These are phyloP conservation scores for Thripadectes ignobilis DNA, from an alignment of 2,797 vertebrate species.

Conservation along the genomic window DNA sequence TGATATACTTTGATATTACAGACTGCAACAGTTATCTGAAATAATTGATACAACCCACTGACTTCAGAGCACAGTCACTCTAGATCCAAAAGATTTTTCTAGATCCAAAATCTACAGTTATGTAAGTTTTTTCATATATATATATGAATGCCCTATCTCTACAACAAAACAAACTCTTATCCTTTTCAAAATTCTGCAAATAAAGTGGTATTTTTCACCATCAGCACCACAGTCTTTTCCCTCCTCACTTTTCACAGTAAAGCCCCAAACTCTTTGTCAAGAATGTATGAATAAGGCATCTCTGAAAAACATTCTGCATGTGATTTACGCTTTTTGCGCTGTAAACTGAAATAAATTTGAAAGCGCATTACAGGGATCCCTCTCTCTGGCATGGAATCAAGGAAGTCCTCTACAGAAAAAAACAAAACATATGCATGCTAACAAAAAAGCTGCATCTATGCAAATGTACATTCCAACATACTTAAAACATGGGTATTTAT, in stretches of 20 bases:
- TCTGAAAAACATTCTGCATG: neutral
- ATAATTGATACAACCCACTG: neutral
- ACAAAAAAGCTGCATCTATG: neutral
- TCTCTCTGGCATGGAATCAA: neutral
- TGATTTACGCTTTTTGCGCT: neutral
- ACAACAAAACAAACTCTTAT: neutral
- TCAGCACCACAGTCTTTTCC: neutral
- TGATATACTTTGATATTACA: neutral
- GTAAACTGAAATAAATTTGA: slow-evolving; percentile 23
- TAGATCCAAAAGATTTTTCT: neutral
- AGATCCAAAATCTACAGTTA: neutral
- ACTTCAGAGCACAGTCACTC: neutral
- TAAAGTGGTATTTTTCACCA: neutral
- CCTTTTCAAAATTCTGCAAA: neutral
- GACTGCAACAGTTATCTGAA: neutral
- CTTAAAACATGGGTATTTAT: slow-evolving; percentile 18
- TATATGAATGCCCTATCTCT: neutral
- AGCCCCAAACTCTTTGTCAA: neutral
- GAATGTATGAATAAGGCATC: neutral
- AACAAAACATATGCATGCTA: neutral
- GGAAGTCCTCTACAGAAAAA: neutral
- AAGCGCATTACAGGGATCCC: neutral
- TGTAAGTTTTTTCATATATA: neutral
- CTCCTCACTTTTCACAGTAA: neutral
- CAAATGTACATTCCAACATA: neutral